Evolutionary conservation across 2,888 invertebrate genomes (phyloP), one percentile per base, ranked within the genome.

Genomic region (Dyspetes luteomarginatus): DNA sequence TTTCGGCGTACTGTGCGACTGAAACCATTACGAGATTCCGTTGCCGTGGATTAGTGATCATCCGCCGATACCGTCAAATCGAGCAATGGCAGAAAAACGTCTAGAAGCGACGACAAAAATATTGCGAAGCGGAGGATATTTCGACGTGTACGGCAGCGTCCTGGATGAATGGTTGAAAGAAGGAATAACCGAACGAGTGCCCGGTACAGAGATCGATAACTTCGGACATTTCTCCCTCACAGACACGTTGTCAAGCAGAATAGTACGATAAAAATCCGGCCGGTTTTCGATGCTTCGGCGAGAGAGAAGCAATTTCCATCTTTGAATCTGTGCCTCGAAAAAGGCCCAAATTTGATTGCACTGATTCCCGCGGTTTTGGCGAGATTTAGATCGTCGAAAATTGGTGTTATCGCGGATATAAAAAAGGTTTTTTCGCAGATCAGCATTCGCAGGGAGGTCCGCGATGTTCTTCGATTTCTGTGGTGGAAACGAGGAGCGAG

Each of bases 261-360:
- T 22, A 81, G 82, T 36, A 84, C 85, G 0, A 85, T 86, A 4
- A 55, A 56, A 24, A 78, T 87, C 7, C 67, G 86, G 26, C 86
- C 86, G 0, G 86, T 88, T 3, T 88, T 88, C 43, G 87, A 88
- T 68, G 87, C 87, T 0, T 89, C 87, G 0, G 84, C 86, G 1
- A 52, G 60, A 22, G 82, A 76, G 41, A 84, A 83, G 28, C 82
- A 76, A 2, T 72, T 75, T 9, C 85, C 85, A 2, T 85, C 87
- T 3, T 55, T 89, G 4, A 89, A 88, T 68, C 76, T 85, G 1
- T 85, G 84, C 58, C 58, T 85, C 0, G 83, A 87, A 69, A 82
- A 76, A 30, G 76, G 82, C n/a, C 82, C 81, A 0, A 87, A 87
- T 60, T 69, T 85, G 3, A 85, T 86, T 19, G 85, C 87, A 15